Evolutionary conservation across 2,113 vertebrate genomes (phyloP).

Genomic region (Dissostichus mawsoni): DNA sequence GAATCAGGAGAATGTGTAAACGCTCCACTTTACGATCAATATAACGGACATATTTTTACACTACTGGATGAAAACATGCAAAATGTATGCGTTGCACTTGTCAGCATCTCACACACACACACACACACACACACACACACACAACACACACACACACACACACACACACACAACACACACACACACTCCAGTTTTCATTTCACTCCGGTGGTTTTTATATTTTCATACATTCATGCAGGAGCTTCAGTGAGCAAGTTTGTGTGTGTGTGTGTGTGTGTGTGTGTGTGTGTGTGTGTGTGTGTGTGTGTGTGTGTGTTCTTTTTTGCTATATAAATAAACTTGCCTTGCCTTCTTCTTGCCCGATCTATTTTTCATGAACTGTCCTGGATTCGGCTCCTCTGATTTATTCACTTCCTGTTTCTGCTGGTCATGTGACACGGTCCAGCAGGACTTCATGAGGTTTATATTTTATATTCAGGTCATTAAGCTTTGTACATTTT

Average conservation of each 20-base stretch:
- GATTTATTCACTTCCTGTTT: constrained; percentile 1
- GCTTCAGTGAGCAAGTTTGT: constrained; percentile 8
- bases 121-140: constrained; percentile 9
- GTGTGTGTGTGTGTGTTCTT: neutral
- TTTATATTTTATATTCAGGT: too few species aligned
- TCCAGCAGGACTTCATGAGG: too few species aligned
- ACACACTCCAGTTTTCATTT: constrained; percentile 13
- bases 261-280: neutral
- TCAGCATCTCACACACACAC: neutral
- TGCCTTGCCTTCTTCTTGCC: constrained; percentile 1
- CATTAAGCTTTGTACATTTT: too few species aligned
- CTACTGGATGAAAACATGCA: neutral
- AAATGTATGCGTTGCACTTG: neutral
- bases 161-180: neutral
- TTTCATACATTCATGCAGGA: constrained; percentile 39
- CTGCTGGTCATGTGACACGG: neutral
- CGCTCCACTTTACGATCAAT: neutral
- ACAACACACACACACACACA: constrained; percentile 8
- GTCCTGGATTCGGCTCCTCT: constrained; percentile 1
- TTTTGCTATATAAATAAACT: too few species aligned
- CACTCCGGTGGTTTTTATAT: constrained; percentile 14
- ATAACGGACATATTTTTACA: neutral
- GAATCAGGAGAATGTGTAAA: too few species aligned
- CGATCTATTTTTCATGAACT: constrained; percentile 49
- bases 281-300: constrained; percentile 8